Evolutionary conservation across 1,140 invertebrate species (phyloP).

Genomic region (Hyphantria cunea): DNA sequence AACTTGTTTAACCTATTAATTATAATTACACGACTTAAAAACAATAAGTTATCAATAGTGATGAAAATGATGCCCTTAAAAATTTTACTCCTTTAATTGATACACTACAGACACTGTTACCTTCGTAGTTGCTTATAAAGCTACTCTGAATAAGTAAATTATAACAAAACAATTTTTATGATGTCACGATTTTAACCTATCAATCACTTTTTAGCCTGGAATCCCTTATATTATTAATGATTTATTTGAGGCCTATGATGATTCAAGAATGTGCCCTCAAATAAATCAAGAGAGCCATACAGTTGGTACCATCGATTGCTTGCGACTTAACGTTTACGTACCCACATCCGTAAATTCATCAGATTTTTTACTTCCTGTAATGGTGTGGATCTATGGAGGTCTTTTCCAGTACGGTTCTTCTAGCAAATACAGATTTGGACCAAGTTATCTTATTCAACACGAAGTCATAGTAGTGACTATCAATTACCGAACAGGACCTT

Average conservation of each 20-base stretch:
- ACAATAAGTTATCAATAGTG: too few relatives aligned
- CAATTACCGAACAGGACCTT: conserved; percentile 32
- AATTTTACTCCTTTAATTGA: too few relatives aligned
- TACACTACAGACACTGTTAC: too few relatives aligned
- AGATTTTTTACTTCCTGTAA: conserved; percentile 28
- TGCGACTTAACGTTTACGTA: conserved; percentile 37
- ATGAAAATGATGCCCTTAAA: too few relatives aligned
- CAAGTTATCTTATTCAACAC: conserved; percentile 22
- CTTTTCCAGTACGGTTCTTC: conserved; percentile 20
- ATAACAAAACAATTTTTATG: too few relatives aligned
- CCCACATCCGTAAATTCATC: conserved; percentile 19
- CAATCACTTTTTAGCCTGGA: conserved; percentile 31
- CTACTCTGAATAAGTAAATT: too few relatives aligned
- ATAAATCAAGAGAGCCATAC: conserved; percentile 4
- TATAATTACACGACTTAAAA: too few relatives aligned
- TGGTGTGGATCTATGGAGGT: conserved; percentile 39
- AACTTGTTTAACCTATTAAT: background rate
- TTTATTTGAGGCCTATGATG: conserved; percentile 47
- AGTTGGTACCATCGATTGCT: conserved; percentile 36
- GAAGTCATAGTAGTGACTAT: conserved; percentile 32
- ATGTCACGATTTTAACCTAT: too few relatives aligned
- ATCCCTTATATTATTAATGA: conserved; percentile 32
- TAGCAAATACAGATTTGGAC: conserved; percentile 12
- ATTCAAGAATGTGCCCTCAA: conserved; percentile 38
- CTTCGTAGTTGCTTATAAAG: too few relatives aligned